Conservation (phyloP, 2,797 vertebrate genomes). For the Sebastes diploproa region DNA sequence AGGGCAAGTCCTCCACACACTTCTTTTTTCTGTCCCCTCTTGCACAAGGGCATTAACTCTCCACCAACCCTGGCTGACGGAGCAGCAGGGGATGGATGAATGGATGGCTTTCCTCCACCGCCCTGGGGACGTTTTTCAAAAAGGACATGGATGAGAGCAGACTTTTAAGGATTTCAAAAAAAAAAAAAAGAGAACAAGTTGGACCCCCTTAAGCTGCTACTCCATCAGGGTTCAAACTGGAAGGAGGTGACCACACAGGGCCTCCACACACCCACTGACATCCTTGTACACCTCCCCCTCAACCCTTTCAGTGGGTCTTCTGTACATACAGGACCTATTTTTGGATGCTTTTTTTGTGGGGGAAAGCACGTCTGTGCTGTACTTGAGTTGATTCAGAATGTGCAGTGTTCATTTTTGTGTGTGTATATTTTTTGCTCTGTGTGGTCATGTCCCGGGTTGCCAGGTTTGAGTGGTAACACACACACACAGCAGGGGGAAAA, state of each 20-base stretch:
- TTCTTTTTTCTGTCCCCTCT: background rate
- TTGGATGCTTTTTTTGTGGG: constrained; percentile 24
- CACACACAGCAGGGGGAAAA: constrained; percentile 11
- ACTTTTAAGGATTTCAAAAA: constrained; percentile 17
- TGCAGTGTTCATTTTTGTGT: constrained; percentile 22
- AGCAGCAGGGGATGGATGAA: constrained; percentile 19
- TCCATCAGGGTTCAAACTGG: constrained; percentile 23
- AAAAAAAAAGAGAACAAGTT: background rate
- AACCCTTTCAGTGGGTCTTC: constrained; percentile 22
- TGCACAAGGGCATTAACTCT: constrained; percentile 71
- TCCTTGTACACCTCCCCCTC: background rate
- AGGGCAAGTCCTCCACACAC: constrained; percentile 6
- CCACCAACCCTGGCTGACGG: constrained; percentile 25
- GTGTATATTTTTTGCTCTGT: constrained; percentile 32
- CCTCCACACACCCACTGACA: constrained; percentile 13
- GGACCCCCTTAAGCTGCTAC: constrained; percentile 61
- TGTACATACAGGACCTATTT: constrained; percentile 38
- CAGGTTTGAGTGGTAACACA: constrained; percentile 33
- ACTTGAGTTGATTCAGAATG: constrained; percentile 62
- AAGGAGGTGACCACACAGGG: constrained; percentile 66
- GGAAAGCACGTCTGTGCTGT: constrained; percentile 27
- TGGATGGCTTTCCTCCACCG: background rate
- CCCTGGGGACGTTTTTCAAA: constrained; percentile 19
- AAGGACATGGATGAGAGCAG: constrained; percentile 30
- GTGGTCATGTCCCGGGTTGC: constrained; percentile 64